These are phyloP conservation scores for Amphilophus citrinellus DNA, from an alignment of 2,113 vertebrate genomes.

Conservation along the genomic window DNA sequence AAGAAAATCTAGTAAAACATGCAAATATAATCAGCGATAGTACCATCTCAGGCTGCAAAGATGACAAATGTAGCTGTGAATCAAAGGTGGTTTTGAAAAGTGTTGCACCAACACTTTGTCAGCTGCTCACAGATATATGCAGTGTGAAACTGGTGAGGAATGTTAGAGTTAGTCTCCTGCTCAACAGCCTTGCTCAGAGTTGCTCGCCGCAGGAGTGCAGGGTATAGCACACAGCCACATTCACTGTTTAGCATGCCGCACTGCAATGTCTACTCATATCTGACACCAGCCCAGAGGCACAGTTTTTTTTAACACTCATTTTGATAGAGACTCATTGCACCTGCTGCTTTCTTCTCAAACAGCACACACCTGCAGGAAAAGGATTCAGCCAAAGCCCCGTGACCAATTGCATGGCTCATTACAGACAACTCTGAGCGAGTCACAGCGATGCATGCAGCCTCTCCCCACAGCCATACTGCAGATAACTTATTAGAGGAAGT, in stretches of 20 bases:
- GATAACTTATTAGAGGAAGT: constrained; percentile 33
- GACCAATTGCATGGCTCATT: constrained; percentile 69
- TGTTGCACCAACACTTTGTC: neutral
- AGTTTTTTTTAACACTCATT: neutral
- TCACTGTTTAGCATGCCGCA: neutral
- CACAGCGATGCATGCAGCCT: constrained; percentile 17
- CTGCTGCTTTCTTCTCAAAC: constrained; percentile 40
- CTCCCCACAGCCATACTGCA: constrained; percentile 21
- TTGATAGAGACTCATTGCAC: neutral
- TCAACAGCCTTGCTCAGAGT: neutral
- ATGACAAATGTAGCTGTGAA: neutral
- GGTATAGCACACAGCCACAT: neutral
- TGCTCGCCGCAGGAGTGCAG: neutral
- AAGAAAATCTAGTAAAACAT: neutral
- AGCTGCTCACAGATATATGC: neutral
- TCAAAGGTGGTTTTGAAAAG: neutral
- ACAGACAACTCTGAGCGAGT: constrained; percentile 43
- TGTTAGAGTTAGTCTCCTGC: neutral
- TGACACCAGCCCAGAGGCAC: neutral
- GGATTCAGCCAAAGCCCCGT: constrained; percentile 5
- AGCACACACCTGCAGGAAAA: constrained; percentile 18
- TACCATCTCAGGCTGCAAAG: neutral
- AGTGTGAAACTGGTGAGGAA: neutral
- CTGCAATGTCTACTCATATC: neutral
- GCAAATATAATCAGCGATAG: neutral